Base-by-base conservation (phyloP, 1,140 invertebrate species). In the Physella acuta region DNA sequence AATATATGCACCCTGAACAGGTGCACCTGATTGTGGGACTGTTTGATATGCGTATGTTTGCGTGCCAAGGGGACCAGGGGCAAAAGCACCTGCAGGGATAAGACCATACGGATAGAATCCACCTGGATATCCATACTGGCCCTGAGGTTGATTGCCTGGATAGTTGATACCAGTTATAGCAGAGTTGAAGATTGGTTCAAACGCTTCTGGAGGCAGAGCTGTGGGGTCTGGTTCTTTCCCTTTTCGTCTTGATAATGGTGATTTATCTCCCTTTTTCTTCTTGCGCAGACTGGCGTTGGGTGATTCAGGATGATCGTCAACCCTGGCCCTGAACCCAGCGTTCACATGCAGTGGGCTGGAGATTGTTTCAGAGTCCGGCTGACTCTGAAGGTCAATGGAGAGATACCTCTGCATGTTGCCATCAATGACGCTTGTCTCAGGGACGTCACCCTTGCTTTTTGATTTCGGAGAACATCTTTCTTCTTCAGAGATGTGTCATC, bases 141-240 rank as follows among this genome's bases (percentile, higher is more conserved):
- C 68, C 24, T 36, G 31, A 3, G 30, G 26, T 33, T 60, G 66
- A 33, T 68, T 68, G 24, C 55, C 39, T 44, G 20, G 24, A n/a
- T 68, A 68, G 49, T 68, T 36, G 4, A 68, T 68, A 11, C 66
- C 66, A 26, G 74, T 70, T 28, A 64, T 69, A 33, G 76, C 70
- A 3, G 72, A 71, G 28, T 72, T 75, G 71, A 79, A 79, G 0
- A 79, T 70, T 3, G 78, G 78, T 26, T 75, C 78, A 65, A 75
- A 71, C 11, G 78, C 78, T 65, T 79, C 78, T 28, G 78, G 78
- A 3, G 78, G 78, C 2, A 79, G 53, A 17, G 65, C 73, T 30
- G 52, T 60, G 2, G 69, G 55, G 53, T 75, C 73, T 31, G 62
- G 64, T 30, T 70, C 67, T 26, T 60, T 56, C n/a, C 71, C 61